Evolutionary conservation across 2,888 invertebrate genomes (phyloP), one percentile per base, ranked within the genome.

Genomic region (Sarcophaga rosellei): DNA sequence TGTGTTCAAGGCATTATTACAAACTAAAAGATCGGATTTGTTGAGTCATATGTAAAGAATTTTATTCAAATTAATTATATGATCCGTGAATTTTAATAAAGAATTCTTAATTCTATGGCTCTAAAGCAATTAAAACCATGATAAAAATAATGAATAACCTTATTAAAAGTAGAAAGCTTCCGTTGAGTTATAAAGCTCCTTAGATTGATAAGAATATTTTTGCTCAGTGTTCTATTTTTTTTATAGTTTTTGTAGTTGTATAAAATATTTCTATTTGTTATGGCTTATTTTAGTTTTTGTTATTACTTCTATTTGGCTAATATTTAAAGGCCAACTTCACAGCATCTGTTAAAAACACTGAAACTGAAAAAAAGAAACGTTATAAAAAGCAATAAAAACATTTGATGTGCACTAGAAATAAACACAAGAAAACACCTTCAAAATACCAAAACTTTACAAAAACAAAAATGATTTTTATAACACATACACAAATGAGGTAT

Each of bases 301-400:
- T 59, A 61, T 62, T 74, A 53, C 53, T 53, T 53, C 53, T 53
- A 53, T 86, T 78, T 77, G 69, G 23, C 45, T 85, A 75, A 72
- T 66, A 75, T 86, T 86, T 84, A 86, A 86, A 86, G 86, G 86
- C 84, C 84, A 86, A 84, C 86, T 86, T 86, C 86, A 86, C 86
- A 86, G 86, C 86, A 81, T 68, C 61, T 72, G 78, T 76, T 75
- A 66, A 53, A 72, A 86, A 78, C 69, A 53, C 4, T 53, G 17
- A 53, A 53, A 35, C 35, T 35, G 35, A 35, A 35, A 35, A 35
- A 35, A 8, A 35, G 4, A 35, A 35, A 35, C 10, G 35, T 35
- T 86, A 75, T 65, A 86, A 61, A 61, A 61, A 78, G 81, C 81
- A 81, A 86, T 81, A 81, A 81, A 62, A 81, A 62, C 81, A 84